A percentile compares a stretch with the other conserved stretches of the same genome.
phyloP scores from a whole-genome alignment of 2,888 invertebrate species.

The Patella caerulea region DNA sequence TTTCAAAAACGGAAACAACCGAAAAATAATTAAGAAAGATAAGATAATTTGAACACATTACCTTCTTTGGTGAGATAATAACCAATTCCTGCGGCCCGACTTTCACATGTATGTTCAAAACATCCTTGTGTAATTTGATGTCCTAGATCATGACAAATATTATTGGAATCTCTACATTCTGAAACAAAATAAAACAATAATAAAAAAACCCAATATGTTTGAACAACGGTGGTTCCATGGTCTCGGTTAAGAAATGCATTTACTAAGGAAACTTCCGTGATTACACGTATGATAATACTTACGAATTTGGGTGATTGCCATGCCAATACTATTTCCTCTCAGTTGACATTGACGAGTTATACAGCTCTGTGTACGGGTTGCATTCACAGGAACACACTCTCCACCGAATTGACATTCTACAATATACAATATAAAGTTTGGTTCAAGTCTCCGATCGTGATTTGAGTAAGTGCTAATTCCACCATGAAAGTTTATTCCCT shows the following conservation, averaged over 20 bases:
- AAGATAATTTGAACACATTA: background rate
- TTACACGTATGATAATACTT: no score
- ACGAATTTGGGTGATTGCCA: no score
- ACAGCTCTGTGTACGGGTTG: constrained; percentile 16
- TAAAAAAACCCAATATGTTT: no score
- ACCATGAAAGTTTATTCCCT: no score
- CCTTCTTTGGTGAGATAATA: background rate
- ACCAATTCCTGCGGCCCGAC: background rate
- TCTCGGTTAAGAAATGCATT: no score
- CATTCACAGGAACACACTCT: constrained; percentile 24
- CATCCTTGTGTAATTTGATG: background rate
- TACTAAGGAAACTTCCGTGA: no score
- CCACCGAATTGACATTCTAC: constrained; percentile 25
- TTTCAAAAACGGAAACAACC: no score
- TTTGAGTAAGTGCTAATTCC: no score
- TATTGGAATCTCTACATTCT: background rate
- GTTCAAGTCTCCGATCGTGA: no score
- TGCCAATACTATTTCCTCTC: no score
- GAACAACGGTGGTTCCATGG: no score
- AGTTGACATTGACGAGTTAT: background rate
- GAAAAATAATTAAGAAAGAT: no score
- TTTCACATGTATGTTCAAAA: background rate
- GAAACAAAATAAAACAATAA: background rate
- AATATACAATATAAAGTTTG: background rate
- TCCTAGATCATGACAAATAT: background rate